Percentiles rank a stretch among this genome's conserved stretches.
Evolutionary conservation across 2,797 vertebrate genomes (phyloP).

Genomic region (Falco cherrug): DNA sequence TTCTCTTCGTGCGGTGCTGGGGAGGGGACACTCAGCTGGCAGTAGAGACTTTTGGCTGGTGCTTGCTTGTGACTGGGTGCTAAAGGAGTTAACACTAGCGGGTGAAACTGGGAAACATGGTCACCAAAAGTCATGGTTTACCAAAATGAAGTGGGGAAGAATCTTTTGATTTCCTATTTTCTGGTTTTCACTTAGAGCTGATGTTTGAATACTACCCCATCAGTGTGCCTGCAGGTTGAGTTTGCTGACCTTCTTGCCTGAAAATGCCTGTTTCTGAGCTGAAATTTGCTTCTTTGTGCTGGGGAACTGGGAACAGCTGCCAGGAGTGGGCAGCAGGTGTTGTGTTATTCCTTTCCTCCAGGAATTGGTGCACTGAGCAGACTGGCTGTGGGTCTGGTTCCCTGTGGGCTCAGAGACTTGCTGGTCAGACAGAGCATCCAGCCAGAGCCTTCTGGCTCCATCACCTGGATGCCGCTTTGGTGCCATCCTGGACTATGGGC

Average conservation of each 20-base stretch:
- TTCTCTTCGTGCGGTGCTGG: not conserved
- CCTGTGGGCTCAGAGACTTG: not conserved
- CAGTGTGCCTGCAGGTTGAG: accelerated
- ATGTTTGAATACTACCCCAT: accelerated
- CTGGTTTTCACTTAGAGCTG: not conserved
- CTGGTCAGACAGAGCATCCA: accelerated
- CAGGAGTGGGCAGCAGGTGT: not conserved
- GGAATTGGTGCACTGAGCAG: not conserved
- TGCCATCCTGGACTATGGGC: accelerated
- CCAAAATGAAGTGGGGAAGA: not conserved
- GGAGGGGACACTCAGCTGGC: not conserved
- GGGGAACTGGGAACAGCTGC: not conserved
- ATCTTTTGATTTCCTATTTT: not conserved
- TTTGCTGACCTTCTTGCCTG: not conserved
- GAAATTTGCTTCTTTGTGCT: not conserved
- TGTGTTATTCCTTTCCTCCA: not conserved
- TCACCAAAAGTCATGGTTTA: not conserved
- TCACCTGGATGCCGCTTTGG: not conserved
- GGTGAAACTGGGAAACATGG: accelerated
- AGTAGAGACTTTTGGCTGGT: not conserved
- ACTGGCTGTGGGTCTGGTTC: not conserved
- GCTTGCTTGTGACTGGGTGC: accelerated
- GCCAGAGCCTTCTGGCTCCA: not conserved
- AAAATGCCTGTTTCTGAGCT: not conserved
- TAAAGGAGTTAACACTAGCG: not conserved